Conservation (phyloP, 1,140 invertebrate genomes). For the Drosophila teissieri region DNA sequence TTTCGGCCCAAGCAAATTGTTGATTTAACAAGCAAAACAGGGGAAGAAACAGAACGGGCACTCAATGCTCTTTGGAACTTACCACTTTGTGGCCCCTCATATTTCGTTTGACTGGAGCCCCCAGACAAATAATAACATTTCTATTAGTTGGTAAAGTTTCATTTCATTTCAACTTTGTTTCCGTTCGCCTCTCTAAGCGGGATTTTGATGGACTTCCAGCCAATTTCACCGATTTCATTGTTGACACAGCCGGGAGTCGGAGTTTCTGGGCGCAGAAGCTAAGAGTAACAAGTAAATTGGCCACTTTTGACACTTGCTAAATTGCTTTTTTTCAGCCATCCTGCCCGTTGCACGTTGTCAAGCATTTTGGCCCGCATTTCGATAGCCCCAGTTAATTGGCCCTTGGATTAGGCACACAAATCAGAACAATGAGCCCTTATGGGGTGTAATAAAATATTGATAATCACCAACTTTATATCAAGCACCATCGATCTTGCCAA, state of each 20-base stretch:
- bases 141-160: conserved; percentile 72
- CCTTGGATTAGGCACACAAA: conserved; percentile 29
- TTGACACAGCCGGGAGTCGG: conserved; percentile 46
- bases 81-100: conserved; percentile 21
- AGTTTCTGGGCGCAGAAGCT: conserved; percentile 9
- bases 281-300: conserved; percentile 66
- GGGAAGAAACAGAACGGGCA: conserved; percentile 5
- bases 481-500: conserved; percentile 63
- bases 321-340: conserved; percentile 54
- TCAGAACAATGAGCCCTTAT: conserved; percentile 18
- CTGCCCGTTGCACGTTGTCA: conserved; percentile 33
- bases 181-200: conserved; percentile 33
- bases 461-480: conserved; percentile 46
- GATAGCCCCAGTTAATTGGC: conserved; percentile 39
- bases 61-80: conserved; percentile 14
- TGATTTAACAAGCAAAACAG: conserved; percentile 10
- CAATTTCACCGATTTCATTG: conserved; percentile 80
- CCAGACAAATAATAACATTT: conserved; percentile 74
- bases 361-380: conserved; percentile 36
- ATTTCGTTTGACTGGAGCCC: conserved; percentile 40
- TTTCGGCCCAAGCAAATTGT: conserved; percentile 18
- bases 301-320: conserved; percentile 70
- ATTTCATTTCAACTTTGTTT: conserved; percentile 52
- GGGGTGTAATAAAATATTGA: conserved; percentile 33
- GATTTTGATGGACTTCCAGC: conserved; percentile 62